Evolutionary conservation across 2,113 vertebrate species (phyloP).

Genomic region (Argyrosomus japonicus): DNA sequence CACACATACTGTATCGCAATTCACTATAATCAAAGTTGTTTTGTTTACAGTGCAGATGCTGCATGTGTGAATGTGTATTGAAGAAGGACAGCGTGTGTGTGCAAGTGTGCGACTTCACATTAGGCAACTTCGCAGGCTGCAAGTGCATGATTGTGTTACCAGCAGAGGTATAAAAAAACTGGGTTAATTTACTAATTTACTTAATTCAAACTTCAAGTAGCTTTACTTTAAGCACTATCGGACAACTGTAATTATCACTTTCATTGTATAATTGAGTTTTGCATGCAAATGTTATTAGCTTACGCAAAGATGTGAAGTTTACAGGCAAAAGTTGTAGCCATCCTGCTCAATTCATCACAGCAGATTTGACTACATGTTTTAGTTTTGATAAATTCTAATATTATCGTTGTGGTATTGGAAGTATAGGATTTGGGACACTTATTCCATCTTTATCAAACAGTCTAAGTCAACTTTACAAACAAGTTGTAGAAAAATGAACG

Average conservation of each 20-base stretch:
- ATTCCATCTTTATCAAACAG: conserved; percentile 4
- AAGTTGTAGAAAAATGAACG: conserved; percentile 6
- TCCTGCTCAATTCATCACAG: too few relatives aligned
- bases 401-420: neutral
- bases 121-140: neutral
- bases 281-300: neutral
- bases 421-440: neutral
- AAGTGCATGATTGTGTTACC: neutral
- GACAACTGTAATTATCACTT: neutral
- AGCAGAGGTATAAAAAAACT: neutral
- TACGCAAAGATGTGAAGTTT: neutral
- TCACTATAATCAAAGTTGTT: neutral
- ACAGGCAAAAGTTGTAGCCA: neutral
- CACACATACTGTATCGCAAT: neutral
- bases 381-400: neutral
- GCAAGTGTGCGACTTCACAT: neutral
- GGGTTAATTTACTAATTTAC: neutral
- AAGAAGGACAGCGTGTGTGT: neutral
- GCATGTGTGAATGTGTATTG: too few relatives aligned
- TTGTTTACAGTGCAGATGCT: neutral
- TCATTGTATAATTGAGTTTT: neutral
- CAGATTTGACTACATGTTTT: neutral
- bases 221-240: neutral
- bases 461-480: neutral
- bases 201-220: neutral